phyloP scores from a whole-genome alignment of 2,797 vertebrate genomes.

The Hypotaenidia philippensis region DNA sequence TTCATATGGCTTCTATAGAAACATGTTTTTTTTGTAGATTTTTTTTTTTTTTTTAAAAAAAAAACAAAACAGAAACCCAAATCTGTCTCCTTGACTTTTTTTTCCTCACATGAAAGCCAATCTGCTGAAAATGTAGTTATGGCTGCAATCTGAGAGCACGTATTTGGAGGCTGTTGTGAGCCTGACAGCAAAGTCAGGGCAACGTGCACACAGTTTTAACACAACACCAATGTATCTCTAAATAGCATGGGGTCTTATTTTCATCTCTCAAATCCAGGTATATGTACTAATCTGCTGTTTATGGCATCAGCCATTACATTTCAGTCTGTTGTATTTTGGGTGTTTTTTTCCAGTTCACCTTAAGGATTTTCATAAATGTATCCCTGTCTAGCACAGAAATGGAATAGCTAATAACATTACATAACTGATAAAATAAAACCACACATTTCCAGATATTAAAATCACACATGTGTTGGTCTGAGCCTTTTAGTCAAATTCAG shows the following conservation, averaged over 20 bases:
- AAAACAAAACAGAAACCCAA: conserved; percentile 30
- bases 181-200: background rate
- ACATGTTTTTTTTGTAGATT: conserved; percentile 5
- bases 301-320: background rate
- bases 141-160: background rate
- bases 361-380: conserved; percentile 2
- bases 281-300: background rate
- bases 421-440: conserved; percentile 7
- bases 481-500: conserved; percentile 44
- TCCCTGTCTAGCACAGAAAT: background rate
- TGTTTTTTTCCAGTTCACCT: background rate
- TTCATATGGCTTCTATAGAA: conserved; percentile 59
- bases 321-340: background rate
- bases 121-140: background rate
- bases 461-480: background rate
- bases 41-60: background rate
- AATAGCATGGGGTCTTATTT: background rate
- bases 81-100: background rate
- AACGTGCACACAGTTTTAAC: background rate
- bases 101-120: background rate
- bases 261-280: background rate
- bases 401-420: background rate
- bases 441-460: conserved; percentile 38
- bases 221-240: background rate
- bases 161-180: background rate